Evolutionary conservation across 2,888 invertebrate genomes (phyloP).

Genomic region (Eristalis arbustorum): DNA sequence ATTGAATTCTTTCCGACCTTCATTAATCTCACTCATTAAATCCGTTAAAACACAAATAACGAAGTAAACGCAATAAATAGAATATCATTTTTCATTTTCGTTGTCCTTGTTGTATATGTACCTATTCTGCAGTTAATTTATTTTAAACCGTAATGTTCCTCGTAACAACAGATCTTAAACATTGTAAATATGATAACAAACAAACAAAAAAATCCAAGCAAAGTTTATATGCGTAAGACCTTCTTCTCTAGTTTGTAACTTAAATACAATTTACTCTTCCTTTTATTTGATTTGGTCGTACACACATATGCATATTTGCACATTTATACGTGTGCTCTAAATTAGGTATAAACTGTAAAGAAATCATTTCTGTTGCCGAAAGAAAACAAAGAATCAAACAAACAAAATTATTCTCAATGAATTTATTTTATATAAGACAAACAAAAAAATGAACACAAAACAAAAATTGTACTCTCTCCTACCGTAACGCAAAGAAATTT

Average conservation of each 20-base stretch:
- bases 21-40: constrained; percentile 23
- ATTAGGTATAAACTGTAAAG: constrained; percentile 72
- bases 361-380: constrained; percentile 75
- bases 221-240: constrained; percentile 14
- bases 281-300: constrained; percentile 13
- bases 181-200: constrained; percentile 34
- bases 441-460: not conserved
- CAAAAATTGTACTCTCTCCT: constrained; percentile 40
- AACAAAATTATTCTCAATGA: constrained; percentile 16
- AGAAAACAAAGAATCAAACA: constrained; percentile 38
- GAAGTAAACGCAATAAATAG: not conserved
- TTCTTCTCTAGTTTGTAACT: constrained; percentile 12
- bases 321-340: not conserved
- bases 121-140: constrained; percentile 32
- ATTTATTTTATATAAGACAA: constrained; percentile 53
- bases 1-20: not conserved
- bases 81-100: not conserved
- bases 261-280: not conserved
- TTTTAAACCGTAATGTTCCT: constrained; percentile 63
- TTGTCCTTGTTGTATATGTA: constrained; percentile 2
- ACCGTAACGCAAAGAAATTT: constrained; percentile 30
- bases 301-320: not conserved
- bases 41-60: not conserved
- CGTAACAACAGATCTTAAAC: constrained; percentile 39
- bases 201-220: not conserved